phyloP scores from a whole-genome alignment of 2,888 invertebrate genomes.

The Tetragnatha montana region DNA sequence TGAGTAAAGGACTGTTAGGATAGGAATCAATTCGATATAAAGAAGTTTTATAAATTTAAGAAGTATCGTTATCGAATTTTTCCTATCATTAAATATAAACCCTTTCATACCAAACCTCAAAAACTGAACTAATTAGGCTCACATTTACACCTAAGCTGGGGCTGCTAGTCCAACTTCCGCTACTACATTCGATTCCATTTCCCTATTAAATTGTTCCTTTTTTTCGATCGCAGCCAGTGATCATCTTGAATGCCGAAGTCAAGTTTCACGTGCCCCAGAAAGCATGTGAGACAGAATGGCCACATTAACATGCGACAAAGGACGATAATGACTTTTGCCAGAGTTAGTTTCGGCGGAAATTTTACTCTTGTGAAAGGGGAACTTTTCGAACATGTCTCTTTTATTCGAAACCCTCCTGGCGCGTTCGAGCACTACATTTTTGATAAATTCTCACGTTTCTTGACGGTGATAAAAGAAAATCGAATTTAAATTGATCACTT shows the following conservation, averaged over 20 bases:
- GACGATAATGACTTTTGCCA: conserved; percentile 44
- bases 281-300: conserved; percentile 16
- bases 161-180: not conserved
- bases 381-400: conserved; percentile 32
- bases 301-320: conserved; percentile 60
- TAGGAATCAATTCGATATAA: too few species aligned
- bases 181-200: conserved; percentile 15
- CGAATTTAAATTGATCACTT: conserved; percentile 1
- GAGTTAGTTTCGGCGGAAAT: conserved; percentile 32
- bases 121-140: not conserved
- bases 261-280: conserved; percentile 32
- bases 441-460: conserved; percentile 36
- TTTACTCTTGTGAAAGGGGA: conserved; percentile 38
- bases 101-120: not conserved
- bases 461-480: conserved; percentile 2
- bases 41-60: too few species aligned
- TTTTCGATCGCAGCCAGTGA: not conserved
- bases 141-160: not conserved
- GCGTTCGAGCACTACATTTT: conserved; percentile 4
- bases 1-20: too few species aligned
- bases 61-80: too few species aligned
- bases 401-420: conserved; percentile 26
- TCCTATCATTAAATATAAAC: too few species aligned
- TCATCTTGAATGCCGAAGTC: conserved; percentile 21
- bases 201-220: conserved; percentile 23